Conservation (phyloP, 2,888 invertebrate species). For the Epicampocera succincta region DNA sequence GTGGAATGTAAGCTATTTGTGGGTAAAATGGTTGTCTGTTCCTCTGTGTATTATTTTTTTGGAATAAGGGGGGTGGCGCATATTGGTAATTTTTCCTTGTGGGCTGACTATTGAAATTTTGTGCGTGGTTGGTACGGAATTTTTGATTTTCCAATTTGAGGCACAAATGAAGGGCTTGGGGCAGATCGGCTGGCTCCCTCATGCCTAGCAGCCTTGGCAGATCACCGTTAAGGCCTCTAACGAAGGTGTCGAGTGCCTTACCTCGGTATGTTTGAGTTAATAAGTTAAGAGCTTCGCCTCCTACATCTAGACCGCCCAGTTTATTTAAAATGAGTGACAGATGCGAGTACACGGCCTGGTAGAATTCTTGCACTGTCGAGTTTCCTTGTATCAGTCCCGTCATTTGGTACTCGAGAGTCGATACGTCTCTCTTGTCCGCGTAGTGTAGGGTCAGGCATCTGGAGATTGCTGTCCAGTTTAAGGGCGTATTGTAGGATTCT, state of each 20-base stretch:
- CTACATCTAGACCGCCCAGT: conserved; percentile 65
- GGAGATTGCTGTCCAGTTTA: conserved; percentile 8
- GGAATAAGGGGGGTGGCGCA: too few relatives aligned
- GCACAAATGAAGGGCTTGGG: conserved; percentile 65
- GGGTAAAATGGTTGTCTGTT: conserved; percentile 36
- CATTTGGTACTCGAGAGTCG: conserved; percentile 58
- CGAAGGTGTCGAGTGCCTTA: conserved; percentile 71
- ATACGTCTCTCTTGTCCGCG: conserved; percentile 51
- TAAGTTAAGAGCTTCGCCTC: conserved; percentile 64
- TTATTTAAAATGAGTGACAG: conserved; percentile 65
- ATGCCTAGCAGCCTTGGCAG: too few relatives aligned
- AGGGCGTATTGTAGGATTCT: neutral
- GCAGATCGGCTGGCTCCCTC: conserved; percentile 22
- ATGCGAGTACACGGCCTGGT: conserved; percentile 66
- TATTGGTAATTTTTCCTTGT: conserved; percentile 25
- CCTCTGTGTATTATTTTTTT: too few relatives aligned
- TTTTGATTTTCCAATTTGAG: conserved; percentile 5
- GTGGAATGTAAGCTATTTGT: conserved; percentile 43
- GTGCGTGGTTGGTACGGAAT: conserved; percentile 49
- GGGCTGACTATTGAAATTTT: conserved; percentile 42
- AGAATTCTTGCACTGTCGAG: conserved; percentile 66
- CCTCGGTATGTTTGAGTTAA: conserved; percentile 65
- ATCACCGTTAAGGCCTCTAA: conserved; percentile 51
- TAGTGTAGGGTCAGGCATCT: neutral
- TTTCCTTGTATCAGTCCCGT: conserved; percentile 57